Base-by-base conservation (phyloP, 2,888 invertebrate species). In the Eupithecia tripunctaria region DNA sequence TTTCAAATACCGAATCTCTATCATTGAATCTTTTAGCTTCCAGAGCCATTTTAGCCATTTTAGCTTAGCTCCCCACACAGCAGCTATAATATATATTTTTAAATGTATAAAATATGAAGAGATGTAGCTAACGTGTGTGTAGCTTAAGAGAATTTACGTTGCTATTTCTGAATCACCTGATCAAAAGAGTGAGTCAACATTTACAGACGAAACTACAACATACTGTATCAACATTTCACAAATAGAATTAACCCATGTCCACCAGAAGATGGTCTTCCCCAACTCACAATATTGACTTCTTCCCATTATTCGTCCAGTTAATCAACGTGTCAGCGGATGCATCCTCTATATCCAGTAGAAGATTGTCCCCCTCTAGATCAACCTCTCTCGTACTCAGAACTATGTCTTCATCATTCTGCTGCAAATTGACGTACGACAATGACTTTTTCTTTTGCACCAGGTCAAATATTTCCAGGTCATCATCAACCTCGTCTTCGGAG, bases 401-500 rank as follows among this genome's bases (percentile, higher is more conserved):
- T 27, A 93, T 75, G 60, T 93, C 93, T 70, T 92, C 92, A 72
- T 94, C 94, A 63, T 90, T 89, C 0, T 86, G 84, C 80, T 93
- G 90, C 12, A 94, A 82, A 75, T 93, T 94, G 0, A 94, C 93
- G 75, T 94, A 94, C 0, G 94, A 94, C 2, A 93, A 78, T 47
- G 93, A 92, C 71, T 93, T 93, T 73, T 90, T 93, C 79, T 93
- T 94, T 75, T 93, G 91, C 79, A 90, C 93, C 41, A 95, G 81
- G 78, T 95, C 94, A 78, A 95, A 95, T 81, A 95, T 94, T 78
- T 95, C 95, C 36, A 94, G 80, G 72, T 95, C 94, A 41, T 94
- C 94, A 67, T 95, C 95, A 10, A 94, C 93, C 41, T 94, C 94
- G 2, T 95, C 95, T 67, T 95, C 95, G 0, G 95, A 94, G 65